phyloP scores from a whole-genome alignment of 2,113 vertebrate genomes.

The Dolichallabes microphthalmus region DNA sequence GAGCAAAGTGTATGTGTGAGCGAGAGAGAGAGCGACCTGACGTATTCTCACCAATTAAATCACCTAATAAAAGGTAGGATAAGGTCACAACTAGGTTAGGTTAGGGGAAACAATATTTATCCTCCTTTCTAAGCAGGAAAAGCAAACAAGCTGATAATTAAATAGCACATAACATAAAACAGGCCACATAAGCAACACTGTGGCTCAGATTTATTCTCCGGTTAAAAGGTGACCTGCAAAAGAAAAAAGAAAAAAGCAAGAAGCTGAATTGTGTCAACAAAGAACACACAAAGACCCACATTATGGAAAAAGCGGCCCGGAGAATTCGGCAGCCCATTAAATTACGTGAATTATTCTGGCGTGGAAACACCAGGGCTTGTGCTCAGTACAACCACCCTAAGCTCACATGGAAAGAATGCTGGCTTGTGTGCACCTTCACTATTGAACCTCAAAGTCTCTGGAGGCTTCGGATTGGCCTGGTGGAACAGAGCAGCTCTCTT shows the following conservation, averaged over 20 bases:
- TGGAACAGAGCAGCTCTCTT: slow-evolving; percentile 16
- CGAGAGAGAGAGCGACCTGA: not conserved
- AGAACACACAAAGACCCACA: slow-evolving; percentile 29
- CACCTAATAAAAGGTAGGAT: slow-evolving; percentile 9
- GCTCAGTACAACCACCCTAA: slow-evolving; percentile 12
- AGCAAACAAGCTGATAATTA: slow-evolving; percentile 13
- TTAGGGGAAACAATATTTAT: not conserved
- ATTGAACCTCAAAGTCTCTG: slow-evolving; percentile 34
- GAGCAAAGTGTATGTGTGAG: not conserved
- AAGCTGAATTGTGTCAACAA: slow-evolving; percentile 11
- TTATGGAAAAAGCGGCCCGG: slow-evolving; percentile 3
- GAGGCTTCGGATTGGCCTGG: slow-evolving; percentile 21
- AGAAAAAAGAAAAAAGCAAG: not conserved
- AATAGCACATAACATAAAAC: not conserved
- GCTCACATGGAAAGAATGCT: slow-evolving; percentile 42
- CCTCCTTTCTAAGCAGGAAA: not conserved
- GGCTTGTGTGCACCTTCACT: slow-evolving; percentile 39
- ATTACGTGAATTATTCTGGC: slow-evolving; percentile 37
- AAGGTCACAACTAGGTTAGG: not conserved
- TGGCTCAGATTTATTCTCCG: slow-evolving; percentile 6
- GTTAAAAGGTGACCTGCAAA: not conserved
- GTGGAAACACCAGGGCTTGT: not conserved
- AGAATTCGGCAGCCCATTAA: slow-evolving; percentile 18
- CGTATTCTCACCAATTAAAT: slow-evolving; percentile 7
- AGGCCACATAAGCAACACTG: not conserved